phyloP scores from a whole-genome alignment of 1,140 invertebrate species.

The Ephestia elutella region DNA sequence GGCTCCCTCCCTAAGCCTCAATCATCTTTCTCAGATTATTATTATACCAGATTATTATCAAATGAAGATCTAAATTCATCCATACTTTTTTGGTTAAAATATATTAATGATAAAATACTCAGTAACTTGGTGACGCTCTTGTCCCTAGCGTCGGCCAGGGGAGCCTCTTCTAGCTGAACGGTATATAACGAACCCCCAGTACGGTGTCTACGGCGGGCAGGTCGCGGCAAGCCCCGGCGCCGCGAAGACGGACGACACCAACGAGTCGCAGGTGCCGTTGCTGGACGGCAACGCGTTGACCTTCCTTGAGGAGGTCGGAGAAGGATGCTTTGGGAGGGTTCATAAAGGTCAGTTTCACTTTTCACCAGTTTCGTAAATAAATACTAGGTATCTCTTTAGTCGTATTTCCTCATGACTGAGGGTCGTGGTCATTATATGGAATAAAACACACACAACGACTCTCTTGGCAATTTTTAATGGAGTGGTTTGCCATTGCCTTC shows the following conservation, averaged over 20 bases:
- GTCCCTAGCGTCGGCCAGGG: slow-evolving; percentile 66
- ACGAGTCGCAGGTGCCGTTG: slow-evolving; percentile 74
- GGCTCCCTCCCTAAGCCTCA: too few relatives aligned
- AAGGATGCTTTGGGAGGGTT: slow-evolving; percentile 95
- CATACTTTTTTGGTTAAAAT: too few relatives aligned
- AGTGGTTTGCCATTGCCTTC: too few relatives aligned
- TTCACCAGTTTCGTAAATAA: background rate
- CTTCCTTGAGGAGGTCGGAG: slow-evolving; percentile 87
- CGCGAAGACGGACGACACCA: slow-evolving; percentile 43
- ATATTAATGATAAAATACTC: too few relatives aligned
- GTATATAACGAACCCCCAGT: slow-evolving; percentile 86
- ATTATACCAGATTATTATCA: too few relatives aligned
- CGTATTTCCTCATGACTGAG: too few relatives aligned
- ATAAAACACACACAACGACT: too few relatives aligned
- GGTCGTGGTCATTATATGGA: too few relatives aligned
- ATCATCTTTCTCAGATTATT: too few relatives aligned
- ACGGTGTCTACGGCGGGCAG: slow-evolving; percentile 74
- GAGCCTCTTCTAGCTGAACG: slow-evolving; percentile 80
- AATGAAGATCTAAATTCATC: too few relatives aligned
- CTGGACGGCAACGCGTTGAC: slow-evolving; percentile 78
- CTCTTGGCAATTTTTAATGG: too few relatives aligned
- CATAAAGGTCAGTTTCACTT: slow-evolving; percentile 81
- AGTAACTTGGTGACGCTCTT: slow-evolving; percentile 9
- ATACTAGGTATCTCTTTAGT: too few relatives aligned
- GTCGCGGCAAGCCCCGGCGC: slow-evolving; percentile 17